Conservation (phyloP, 2,113 vertebrate species). For the Melanerpes formicivorus region DNA sequence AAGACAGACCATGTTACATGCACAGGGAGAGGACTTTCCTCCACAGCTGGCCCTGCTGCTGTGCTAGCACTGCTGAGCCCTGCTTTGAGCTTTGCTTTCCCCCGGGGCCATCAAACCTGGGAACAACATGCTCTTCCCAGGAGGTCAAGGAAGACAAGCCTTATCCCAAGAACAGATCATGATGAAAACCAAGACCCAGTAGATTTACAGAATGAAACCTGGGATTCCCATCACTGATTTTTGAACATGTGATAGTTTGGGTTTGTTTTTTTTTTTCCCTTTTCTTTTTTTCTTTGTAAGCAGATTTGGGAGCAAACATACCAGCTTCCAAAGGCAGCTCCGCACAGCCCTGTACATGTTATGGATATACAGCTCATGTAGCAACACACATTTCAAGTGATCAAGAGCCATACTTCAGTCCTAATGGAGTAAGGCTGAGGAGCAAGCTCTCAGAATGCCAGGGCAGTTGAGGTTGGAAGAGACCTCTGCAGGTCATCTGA, state of each 20-base stretch:
- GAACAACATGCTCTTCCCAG: not conserved
- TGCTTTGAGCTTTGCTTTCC: not conserved
- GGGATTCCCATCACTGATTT: not conserved
- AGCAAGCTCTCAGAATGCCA: not conserved
- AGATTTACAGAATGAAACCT: not conserved
- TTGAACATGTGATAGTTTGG: not conserved
- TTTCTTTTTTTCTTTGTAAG: not conserved
- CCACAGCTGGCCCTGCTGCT: conserved; percentile 11
- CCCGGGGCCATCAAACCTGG: not conserved
- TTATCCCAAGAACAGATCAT: not conserved
- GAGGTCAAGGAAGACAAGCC: not conserved
- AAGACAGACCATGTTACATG: not conserved
- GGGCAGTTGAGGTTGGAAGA: too few species aligned
- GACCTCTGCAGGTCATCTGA: too few species aligned
- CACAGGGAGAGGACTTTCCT: not conserved
- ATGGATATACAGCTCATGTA: accelerated
- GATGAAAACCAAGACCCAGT: not conserved
- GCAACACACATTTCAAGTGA: not conserved
- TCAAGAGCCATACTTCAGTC: not conserved
- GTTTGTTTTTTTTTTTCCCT: not conserved
- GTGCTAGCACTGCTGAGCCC: not conserved
- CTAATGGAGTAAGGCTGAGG: not conserved
- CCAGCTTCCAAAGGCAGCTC: not conserved
- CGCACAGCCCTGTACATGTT: accelerated
- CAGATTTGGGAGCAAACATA: not conserved